Conservation (phyloP, 2,888 invertebrate species). For the Hybos culiciformis region DNA sequence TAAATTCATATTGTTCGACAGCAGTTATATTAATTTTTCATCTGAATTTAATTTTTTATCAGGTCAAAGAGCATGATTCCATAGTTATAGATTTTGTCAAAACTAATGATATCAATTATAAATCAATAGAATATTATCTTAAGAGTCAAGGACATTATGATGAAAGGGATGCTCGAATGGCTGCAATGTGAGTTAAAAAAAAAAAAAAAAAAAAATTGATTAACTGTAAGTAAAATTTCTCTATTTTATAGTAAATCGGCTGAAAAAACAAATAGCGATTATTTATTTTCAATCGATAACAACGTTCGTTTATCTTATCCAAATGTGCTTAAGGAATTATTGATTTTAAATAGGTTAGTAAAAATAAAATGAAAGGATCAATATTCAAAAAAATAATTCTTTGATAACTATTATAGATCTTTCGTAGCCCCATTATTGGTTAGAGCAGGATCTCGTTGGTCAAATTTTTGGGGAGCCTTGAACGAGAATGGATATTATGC, state of each 20-base stretch:
- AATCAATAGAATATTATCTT: conserved; percentile 50
- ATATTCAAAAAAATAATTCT: too few species aligned
- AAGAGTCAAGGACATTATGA: conserved; percentile 50
- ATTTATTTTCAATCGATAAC: conserved; percentile 74
- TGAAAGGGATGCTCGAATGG: conserved; percentile 63
- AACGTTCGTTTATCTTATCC: conserved; percentile 70
- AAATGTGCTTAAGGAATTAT: conserved; percentile 55
- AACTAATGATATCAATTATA: conserved; percentile 42
- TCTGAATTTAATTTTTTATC: conserved; percentile 18
- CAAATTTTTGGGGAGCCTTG: conserved; percentile 97
- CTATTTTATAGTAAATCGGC: too few species aligned
- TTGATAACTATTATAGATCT: too few species aligned
- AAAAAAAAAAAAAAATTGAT: too few species aligned
- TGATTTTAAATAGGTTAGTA: conserved; percentile 62
- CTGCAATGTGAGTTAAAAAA: too few species aligned
- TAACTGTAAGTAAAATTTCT: too few species aligned
- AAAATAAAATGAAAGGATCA: too few species aligned
- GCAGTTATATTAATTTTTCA: too few species aligned
- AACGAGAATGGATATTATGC: conserved; percentile 86
- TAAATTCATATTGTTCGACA: too few species aligned
- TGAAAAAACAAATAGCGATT: conserved; percentile 61
- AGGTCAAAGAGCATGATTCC: conserved; percentile 54
- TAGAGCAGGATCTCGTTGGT: conserved; percentile 82
- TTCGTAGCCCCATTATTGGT: conserved; percentile 65
- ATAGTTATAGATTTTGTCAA: conserved; percentile 50